Conservation (phyloP, 2,113 vertebrate genomes). For the Boulengeromyrus knoepffleri region DNA sequence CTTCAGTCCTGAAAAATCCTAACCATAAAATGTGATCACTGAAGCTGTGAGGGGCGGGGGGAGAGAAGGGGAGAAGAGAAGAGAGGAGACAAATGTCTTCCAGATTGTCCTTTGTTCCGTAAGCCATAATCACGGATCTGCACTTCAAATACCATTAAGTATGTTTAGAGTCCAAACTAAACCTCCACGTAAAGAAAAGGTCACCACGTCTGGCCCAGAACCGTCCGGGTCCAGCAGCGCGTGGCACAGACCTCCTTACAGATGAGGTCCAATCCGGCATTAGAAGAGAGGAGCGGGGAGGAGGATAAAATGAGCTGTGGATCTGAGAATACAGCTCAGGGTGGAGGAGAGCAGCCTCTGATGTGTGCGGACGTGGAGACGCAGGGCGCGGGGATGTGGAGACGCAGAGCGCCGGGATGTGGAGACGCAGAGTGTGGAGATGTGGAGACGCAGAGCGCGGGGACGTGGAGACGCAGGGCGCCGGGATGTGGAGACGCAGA, state of each 20-base stretch:
- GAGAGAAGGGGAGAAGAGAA: background rate
- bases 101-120: background rate
- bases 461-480: too few species aligned
- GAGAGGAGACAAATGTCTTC: background rate
- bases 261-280: background rate
- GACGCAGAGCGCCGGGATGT: too few species aligned
- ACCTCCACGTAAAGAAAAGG: background rate
- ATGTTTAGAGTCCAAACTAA: background rate
- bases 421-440: too few species aligned
- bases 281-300: background rate
- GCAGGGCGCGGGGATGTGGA: background rate
- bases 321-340: background rate
- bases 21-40: background rate
- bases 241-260: background rate
- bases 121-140: background rate
- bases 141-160: slow-evolving; percentile 2
- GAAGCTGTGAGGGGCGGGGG: background rate
- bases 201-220: background rate
- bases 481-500: too few species aligned
- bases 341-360: background rate
- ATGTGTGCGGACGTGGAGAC: background rate
- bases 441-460: too few species aligned
- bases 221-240: too few species aligned
- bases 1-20: background rate
- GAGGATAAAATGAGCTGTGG: background rate